phyloP scores from a whole-genome alignment of 2,113 vertebrate species.

The Poecile atricapillus region DNA sequence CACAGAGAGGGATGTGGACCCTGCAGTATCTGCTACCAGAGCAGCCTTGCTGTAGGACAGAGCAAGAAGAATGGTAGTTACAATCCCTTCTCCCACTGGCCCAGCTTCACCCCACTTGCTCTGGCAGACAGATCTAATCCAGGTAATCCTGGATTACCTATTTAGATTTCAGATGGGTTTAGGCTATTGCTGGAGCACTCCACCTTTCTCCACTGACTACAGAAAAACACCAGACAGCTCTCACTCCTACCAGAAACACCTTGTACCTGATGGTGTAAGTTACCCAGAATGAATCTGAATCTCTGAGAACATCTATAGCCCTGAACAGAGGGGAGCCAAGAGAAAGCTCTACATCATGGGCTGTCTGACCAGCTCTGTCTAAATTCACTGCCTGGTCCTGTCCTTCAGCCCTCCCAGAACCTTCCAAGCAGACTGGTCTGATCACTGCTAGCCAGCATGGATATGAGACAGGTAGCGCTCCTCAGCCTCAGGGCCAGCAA shows the following conservation, averaged over 20 bases:
- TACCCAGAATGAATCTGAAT: neutral
- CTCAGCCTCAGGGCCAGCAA: neutral
- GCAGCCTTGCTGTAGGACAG: neutral
- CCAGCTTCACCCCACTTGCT: neutral
- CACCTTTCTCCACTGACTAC: neutral
- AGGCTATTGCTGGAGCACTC: neutral
- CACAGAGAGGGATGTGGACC: neutral
- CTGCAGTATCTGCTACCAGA: neutral
- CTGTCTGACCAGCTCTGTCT: neutral
- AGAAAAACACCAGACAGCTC: neutral
- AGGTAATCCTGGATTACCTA: neutral
- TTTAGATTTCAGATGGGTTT: neutral
- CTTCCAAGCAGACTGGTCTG: neutral
- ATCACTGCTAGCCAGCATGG: neutral
- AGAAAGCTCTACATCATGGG: fast-evolving
- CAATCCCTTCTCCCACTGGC: neutral
- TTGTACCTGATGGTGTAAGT: neutral
- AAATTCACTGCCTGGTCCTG: neutral
- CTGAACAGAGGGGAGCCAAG: neutral
- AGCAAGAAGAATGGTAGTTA: neutral
- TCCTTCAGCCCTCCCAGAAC: neutral
- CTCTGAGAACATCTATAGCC: neutral
- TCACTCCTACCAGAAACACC: neutral
- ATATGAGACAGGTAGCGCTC: neutral
- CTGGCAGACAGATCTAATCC: neutral